A percentile compares a stretch with the other conserved stretches of the same genome.
Conservation (phyloP, 2,888 invertebrate species). For the Artemia sinica region DNA sequence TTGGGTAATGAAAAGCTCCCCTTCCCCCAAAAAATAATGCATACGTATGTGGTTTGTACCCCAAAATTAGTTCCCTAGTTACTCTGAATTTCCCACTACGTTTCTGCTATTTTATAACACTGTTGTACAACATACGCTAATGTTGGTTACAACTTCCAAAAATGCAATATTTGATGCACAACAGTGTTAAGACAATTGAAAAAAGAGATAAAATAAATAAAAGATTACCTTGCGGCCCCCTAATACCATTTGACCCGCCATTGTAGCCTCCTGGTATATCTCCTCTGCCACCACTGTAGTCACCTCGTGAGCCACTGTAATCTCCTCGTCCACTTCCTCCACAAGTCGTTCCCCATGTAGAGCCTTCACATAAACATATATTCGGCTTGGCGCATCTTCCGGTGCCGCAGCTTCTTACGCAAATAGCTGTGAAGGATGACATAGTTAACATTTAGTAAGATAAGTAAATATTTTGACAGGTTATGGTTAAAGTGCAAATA, state of each 20-base stretch:
- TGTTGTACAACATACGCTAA: no score
- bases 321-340: slow-evolving; percentile 17
- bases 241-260: slow-evolving; percentile 15
- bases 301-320: slow-evolving; percentile 16
- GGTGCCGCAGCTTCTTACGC: slow-evolving; percentile 50
- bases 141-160: no score
- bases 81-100: no score
- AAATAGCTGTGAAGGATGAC: slow-evolving; percentile 42
- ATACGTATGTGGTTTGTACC: no score
- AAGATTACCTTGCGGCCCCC: slow-evolving; percentile 7
- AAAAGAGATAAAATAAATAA: neutral
- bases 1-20: no score
- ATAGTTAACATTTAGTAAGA: neutral
- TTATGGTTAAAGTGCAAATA: slow-evolving; percentile 21
- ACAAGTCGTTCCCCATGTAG: slow-evolving; percentile 18
- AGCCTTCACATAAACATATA: slow-evolving; percentile 53
- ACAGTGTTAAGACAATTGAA: neutral
- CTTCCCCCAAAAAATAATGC: no score
- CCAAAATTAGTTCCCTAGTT: no score
- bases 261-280: slow-evolving; percentile 21
- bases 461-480: neutral
- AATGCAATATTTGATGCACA: no score
- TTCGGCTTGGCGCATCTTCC: slow-evolving; percentile 63
- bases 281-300: slow-evolving; percentile 20
- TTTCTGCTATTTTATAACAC: no score